A percentile compares a stretch with the other conserved stretches of the same genome.
Conservation (phyloP, 2,113 vertebrate genomes). For the Microtus montanus region DNA sequence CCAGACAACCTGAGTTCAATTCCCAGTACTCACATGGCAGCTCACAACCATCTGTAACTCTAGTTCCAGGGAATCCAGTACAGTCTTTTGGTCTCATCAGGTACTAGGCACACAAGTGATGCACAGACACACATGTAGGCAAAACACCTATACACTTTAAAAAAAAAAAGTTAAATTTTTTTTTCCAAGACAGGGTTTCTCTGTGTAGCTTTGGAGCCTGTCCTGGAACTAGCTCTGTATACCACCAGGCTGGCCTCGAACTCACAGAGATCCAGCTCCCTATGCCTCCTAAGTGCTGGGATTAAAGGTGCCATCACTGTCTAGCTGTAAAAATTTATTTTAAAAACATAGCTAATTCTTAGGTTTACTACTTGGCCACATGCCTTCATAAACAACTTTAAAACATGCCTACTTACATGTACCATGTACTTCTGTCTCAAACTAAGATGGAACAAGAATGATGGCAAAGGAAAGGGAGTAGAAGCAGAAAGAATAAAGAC, state of each 20-base stretch:
- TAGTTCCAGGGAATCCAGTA: neutral
- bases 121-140: neutral
- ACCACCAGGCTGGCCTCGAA: too few species aligned
- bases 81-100: neutral
- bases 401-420: neutral
- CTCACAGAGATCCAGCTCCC: too few species aligned
- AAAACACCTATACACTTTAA: neutral
- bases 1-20: neutral
- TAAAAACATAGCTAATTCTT: neutral
- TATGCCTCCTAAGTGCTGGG: too few species aligned
- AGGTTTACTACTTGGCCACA: neutral
- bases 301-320: too few species aligned
- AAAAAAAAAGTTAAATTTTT: too few species aligned
- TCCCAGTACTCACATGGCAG: neutral
- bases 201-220: too few species aligned
- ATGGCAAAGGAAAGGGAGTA: neutral
- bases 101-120: neutral
- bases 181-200: too few species aligned
- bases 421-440: constrained; percentile 11
- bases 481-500: neutral
- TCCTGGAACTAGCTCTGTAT: too few species aligned
- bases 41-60: neutral
- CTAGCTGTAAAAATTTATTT: neutral
- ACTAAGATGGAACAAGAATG: neutral
- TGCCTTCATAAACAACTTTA: neutral